phyloP scores from a whole-genome alignment of 2,888 invertebrate genomes.

The Cephus sareptanus region DNA sequence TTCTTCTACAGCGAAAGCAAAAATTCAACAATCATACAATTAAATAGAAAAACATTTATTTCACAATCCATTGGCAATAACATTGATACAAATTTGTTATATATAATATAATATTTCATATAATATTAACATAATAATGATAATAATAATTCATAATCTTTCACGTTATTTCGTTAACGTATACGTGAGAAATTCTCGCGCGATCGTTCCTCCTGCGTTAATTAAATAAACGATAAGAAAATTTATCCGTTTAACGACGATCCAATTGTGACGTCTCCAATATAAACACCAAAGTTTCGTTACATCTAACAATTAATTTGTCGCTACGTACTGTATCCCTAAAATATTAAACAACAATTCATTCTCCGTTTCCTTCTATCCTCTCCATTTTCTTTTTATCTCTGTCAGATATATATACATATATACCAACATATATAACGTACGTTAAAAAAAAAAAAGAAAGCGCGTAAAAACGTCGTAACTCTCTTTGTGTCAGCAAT shows the following conservation, averaged over 20 bases:
- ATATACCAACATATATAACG: slow-evolving; percentile 24
- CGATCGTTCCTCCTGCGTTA: background rate
- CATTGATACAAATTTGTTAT: slow-evolving; percentile 52
- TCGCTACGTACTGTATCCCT: slow-evolving; percentile 14
- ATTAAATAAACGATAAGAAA: background rate
- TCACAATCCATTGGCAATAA: slow-evolving; percentile 51
- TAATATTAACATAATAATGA: slow-evolving; percentile 42
- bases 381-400: no score
- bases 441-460: slow-evolving; percentile 11
- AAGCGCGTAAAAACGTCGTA: background rate
- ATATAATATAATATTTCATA: slow-evolving; percentile 40
- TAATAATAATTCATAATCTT: slow-evolving; percentile 7
- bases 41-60: slow-evolving; percentile 56
- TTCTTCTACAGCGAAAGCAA: background rate
- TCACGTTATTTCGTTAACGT: slow-evolving; percentile 4
- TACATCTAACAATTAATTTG: slow-evolving; percentile 20
- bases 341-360: slow-evolving; percentile 30
- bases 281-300: slow-evolving; percentile 14
- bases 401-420: background rate
- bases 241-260: slow-evolving; percentile 1
- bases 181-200: slow-evolving; percentile 7
- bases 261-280: background rate
- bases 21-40: background rate
- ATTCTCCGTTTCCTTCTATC: slow-evolving; percentile 14
- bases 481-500: slow-evolving; percentile 33